Percentiles rank a stretch among this genome's conserved stretches.
These are phyloP conservation scores for Otus sunia DNA, from an alignment of 2,113 vertebrate species.

Conservation along the genomic window DNA sequence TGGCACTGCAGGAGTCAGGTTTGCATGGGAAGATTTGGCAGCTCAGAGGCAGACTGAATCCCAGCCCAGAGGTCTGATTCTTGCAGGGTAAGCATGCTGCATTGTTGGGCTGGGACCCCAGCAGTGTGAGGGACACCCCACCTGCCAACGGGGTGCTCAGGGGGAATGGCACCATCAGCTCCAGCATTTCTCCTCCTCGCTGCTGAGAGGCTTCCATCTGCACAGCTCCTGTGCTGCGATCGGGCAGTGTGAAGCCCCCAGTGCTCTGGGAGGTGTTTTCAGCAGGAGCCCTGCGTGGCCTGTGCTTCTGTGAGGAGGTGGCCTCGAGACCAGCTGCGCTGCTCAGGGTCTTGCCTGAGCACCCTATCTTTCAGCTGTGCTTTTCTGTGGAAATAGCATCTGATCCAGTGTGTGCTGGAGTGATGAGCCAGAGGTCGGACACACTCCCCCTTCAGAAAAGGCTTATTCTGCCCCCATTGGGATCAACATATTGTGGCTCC, in stretches of 20 bases:
- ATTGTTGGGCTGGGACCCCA: background rate
- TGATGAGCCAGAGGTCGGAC: background rate
- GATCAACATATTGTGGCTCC: background rate
- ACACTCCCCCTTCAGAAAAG: rapidly evolving
- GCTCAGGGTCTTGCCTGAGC: background rate
- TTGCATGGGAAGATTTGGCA: background rate
- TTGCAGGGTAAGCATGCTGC: background rate
- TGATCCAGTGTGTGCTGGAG: background rate
- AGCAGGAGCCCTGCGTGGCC: background rate
- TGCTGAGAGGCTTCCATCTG: background rate
- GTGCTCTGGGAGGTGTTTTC: background rate
- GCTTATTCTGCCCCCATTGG: background rate
- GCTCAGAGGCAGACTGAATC: background rate
- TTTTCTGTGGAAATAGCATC: background rate
- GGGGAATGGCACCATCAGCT: rapidly evolving
- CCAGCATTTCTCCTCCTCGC: background rate
- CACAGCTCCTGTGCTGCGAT: background rate
- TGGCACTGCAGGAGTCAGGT: background rate
- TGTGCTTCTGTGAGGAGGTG: background rate
- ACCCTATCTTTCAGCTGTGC: background rate
- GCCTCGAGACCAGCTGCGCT: background rate
- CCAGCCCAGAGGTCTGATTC: background rate
- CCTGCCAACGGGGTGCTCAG: background rate
- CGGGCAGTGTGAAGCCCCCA: rapidly evolving
- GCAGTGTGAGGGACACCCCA: background rate